phyloP scores from a whole-genome alignment of 2,797 vertebrate genomes.

The Eupleurogrammus muticus region DNA sequence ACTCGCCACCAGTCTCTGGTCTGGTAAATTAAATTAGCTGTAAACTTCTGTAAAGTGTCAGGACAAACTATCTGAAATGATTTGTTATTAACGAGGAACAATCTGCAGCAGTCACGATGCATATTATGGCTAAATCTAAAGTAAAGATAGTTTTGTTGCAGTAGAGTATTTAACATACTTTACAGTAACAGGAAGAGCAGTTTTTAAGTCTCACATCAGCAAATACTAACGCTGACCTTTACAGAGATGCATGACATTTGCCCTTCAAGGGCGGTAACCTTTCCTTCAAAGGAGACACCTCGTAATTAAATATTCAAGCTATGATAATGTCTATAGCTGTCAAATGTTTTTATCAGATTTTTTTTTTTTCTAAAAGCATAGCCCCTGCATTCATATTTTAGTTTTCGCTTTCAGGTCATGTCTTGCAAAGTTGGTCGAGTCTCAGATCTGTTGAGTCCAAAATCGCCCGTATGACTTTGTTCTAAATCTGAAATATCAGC shows the following conservation, averaged over 20 bases:
- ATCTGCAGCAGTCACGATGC: neutral
- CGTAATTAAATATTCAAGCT: neutral
- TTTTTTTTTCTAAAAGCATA: too few relatives aligned
- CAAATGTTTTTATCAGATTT: too few relatives aligned
- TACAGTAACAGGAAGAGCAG: neutral
- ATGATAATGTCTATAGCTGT: neutral
- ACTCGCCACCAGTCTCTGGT: slow-evolving; percentile 9
- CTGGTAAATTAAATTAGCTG: slow-evolving; percentile 7
- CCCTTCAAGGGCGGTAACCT: neutral
- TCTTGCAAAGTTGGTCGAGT: neutral
- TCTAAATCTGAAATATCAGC: neutral
- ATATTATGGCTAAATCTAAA: neutral
- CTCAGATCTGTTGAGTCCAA: neutral
- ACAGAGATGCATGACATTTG: neutral
- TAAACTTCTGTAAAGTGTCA: slow-evolving; percentile 3
- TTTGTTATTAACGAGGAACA: neutral
- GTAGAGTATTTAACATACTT: neutral
- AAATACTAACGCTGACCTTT: slow-evolving; percentile 3
- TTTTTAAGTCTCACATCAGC: neutral
- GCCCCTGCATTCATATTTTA: neutral
- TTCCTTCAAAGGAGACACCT: neutral
- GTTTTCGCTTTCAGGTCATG: too few relatives aligned
- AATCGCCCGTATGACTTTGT: too few relatives aligned
- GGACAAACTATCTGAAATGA: neutral
- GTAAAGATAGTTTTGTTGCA: neutral